Evolutionary conservation across 2,888 invertebrate genomes (phyloP).

Genomic region (Eristalinus aeneus): DNA sequence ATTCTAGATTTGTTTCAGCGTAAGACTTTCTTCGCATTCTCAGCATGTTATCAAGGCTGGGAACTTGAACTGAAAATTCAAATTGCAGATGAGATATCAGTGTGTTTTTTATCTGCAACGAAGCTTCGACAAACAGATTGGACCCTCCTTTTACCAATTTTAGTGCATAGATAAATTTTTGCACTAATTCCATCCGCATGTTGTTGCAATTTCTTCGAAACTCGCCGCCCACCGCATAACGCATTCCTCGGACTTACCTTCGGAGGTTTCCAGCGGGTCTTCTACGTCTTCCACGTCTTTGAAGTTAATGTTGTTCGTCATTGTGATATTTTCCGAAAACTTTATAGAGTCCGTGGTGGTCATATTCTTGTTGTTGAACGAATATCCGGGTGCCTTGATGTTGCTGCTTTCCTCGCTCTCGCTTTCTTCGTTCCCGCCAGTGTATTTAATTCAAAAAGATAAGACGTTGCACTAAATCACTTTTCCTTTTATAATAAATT

Average conservation of each 20-base stretch:
- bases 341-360: background rate
- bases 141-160: background rate
- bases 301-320: background rate
- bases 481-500: background rate
- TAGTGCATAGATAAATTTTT: constrained; percentile 3
- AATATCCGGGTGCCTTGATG: background rate
- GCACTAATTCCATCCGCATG: background rate
- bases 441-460: too few species aligned
- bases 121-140: constrained; percentile 11
- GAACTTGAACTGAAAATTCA: background rate
- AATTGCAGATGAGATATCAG: background rate
- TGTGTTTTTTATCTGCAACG: background rate
- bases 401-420: background rate
- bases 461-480: too few species aligned
- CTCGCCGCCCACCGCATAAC: background rate
- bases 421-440: background rate
- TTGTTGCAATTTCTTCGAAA: constrained; percentile 1
- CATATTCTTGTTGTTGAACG: background rate
- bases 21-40: background rate
- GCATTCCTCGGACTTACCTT: background rate
- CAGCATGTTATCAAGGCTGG: constrained; percentile 10
- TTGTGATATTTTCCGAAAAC: background rate
- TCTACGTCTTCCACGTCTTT: background rate
- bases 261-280: background rate
- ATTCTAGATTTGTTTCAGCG: constrained; percentile 6